These are phyloP conservation scores for Aleiodes sp. DNA, from an alignment of 1,140 invertebrate genomes.

Conservation along the genomic window DNA sequence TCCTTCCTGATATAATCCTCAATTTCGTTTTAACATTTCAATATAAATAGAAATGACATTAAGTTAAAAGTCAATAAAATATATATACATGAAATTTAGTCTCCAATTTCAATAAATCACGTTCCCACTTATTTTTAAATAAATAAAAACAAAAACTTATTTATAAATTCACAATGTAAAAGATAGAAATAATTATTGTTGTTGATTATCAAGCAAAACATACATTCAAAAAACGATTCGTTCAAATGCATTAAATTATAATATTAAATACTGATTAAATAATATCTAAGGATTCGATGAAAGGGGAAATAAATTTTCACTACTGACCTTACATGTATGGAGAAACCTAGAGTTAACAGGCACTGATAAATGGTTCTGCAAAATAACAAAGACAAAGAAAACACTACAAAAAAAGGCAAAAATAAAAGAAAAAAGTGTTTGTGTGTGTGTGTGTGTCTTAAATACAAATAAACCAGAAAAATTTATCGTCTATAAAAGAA, in stretches of 20 bases:
- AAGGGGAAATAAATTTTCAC: conserved; percentile 40
- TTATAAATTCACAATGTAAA: too few relatives aligned
- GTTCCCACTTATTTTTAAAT: neutral
- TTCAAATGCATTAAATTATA: neutral
- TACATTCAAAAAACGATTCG: conserved; percentile 2
- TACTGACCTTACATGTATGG: conserved; percentile 81
- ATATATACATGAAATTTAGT: neutral
- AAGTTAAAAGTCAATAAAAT: neutral
- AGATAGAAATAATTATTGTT: neutral
- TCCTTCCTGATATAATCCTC: neutral
- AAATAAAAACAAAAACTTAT: neutral
- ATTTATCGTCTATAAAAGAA: neutral
- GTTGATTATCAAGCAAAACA: neutral
- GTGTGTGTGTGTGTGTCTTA: too few relatives aligned
- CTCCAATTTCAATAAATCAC: neutral
- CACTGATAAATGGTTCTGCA: conserved; percentile 88
- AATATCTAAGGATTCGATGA: neutral
- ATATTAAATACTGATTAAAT: neutral
- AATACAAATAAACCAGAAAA: conserved; percentile 68
- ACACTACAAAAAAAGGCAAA: conserved; percentile 69
- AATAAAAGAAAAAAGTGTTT: too few relatives aligned
- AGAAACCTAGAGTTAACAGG: conserved; percentile 85
- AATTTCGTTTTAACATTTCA: neutral
- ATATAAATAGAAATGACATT: conserved; percentile 9
- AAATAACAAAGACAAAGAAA: conserved; percentile 75